These are phyloP conservation scores for Laticauda laticaudata DNA, from an alignment of 2,113 vertebrate genomes.

Conservation along the genomic window DNA sequence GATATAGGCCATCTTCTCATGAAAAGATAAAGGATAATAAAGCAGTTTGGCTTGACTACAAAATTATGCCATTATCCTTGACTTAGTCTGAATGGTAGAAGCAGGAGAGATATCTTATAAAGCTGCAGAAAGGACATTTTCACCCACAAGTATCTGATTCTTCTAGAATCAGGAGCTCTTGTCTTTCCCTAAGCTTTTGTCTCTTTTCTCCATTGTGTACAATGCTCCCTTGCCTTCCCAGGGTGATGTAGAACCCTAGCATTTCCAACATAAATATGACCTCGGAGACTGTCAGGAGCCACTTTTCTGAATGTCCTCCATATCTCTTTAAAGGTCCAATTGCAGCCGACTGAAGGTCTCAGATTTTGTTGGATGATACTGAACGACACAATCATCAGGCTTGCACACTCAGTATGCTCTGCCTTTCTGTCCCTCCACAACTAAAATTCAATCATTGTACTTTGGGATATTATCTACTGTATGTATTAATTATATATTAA, in stretches of 20 bases:
- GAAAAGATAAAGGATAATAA: neutral
- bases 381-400: neutral
- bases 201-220: neutral
- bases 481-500: neutral
- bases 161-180: neutral
- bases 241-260: neutral
- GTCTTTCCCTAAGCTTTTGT: neutral
- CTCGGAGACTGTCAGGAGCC: neutral
- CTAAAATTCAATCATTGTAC: neutral
- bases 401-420: neutral
- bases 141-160: neutral
- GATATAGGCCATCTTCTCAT: neutral
- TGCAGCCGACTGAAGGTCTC: neutral
- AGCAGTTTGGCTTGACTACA: neutral
- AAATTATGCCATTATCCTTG: neutral
- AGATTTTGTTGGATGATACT: neutral
- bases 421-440: neutral
- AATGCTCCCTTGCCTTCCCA: neutral
- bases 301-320: neutral
- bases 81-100: neutral
- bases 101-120: neutral
- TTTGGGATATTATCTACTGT: neutral
- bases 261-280: neutral
- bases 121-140: neutral
- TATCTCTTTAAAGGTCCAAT: neutral